A percentile compares a stretch with the other conserved stretches of the same genome.
Conservation (phyloP, 2,113 vertebrate genomes). For the Nipponia nippon region DNA sequence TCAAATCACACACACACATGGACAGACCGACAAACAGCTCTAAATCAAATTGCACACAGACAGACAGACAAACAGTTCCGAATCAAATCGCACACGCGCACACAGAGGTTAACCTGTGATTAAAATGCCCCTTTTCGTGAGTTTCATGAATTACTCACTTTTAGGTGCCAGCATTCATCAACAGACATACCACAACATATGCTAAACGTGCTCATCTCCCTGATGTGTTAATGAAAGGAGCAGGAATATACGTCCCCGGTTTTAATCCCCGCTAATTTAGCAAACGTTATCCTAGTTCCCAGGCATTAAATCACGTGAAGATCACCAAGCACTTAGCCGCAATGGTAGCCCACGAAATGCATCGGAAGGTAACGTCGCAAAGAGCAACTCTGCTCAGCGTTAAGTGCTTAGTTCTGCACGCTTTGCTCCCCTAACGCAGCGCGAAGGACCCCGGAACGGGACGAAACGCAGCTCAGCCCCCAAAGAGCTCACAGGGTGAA, state of each 20-base stretch:
- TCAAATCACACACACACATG: too few species aligned
- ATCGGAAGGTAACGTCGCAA: neutral
- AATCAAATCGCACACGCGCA: too few species aligned
- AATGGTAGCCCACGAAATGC: neutral
- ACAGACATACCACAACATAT: too few species aligned
- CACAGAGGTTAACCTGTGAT: too few species aligned
- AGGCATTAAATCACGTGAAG: neutral
- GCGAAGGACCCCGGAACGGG: neutral
- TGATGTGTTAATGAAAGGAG: neutral
- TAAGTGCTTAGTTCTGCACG: neutral
- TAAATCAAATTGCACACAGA: too few species aligned
- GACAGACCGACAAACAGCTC: too few species aligned
- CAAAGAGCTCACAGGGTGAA: neutral
- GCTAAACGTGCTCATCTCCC: neutral
- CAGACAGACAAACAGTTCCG: too few species aligned
- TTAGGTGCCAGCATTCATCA: too few species aligned
- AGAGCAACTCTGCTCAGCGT: neutral
- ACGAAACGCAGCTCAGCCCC: neutral
- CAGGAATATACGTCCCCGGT: neutral
- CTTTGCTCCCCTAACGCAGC: neutral
- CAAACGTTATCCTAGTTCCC: neutral
- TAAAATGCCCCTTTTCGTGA: too few species aligned
- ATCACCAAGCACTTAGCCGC: neutral
- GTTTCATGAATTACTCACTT: too few species aligned
- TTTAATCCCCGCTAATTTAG: neutral